These are phyloP conservation scores for Phyllopteryx taeniolatus DNA, from an alignment of 2,113 vertebrate genomes.

Conservation along the genomic window DNA sequence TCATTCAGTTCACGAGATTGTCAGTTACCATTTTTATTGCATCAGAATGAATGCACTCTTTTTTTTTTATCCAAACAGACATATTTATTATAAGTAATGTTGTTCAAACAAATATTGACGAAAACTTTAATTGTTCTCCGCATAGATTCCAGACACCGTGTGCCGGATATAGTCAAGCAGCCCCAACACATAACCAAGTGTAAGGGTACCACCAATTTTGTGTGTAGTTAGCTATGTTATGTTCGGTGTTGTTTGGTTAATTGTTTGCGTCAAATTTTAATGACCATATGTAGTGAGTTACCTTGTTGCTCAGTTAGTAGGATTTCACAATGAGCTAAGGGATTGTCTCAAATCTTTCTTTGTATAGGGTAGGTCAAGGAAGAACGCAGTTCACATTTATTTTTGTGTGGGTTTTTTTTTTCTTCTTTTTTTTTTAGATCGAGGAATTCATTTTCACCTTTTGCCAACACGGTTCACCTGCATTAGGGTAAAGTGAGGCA, in stretches of 20 bases:
- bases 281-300: too few relatives aligned
- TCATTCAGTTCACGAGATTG: slow-evolving; percentile 15
- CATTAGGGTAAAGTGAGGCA: not conserved
- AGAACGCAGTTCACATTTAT: too few relatives aligned
- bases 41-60: not conserved
- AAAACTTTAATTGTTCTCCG: not conserved
- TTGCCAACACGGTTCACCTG: not conserved
- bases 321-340: too few relatives aligned
- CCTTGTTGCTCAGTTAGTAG: too few relatives aligned
- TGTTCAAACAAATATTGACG: not conserved
- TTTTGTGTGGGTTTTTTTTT: too few relatives aligned
- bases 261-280: too few relatives aligned
- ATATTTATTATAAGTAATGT: not conserved
- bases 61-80: not conserved
- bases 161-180: not conserved
- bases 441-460: not conserved
- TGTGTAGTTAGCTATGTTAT: not conserved
- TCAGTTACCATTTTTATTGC: slow-evolving; percentile 18
- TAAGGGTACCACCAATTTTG: too few relatives aligned
- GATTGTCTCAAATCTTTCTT: too few relatives aligned
- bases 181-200: not conserved
- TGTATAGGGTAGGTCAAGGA: too few relatives aligned
- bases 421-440: not conserved
- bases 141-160: not conserved
- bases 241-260: not conserved